Evolutionary conservation across 2,113 vertebrate genomes (phyloP).

Genomic region (human): DNA sequence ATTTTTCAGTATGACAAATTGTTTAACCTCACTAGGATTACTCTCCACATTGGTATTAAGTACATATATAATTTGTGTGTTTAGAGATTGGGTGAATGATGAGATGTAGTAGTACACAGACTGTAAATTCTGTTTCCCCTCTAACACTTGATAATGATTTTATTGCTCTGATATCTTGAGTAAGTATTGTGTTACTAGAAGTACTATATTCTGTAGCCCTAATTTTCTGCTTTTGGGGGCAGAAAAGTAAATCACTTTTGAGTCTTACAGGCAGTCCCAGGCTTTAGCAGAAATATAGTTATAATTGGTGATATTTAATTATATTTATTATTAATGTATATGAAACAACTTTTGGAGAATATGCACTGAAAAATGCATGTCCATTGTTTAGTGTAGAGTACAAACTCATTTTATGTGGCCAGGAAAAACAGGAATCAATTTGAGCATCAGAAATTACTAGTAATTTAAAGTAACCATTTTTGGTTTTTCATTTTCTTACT

Average conservation of each 20-base stretch:
- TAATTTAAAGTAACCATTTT: slow-evolving; percentile 33
- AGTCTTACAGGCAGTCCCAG: not conserved
- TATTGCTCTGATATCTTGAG: not conserved
- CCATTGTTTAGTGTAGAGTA: not conserved
- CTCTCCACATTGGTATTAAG: not conserved
- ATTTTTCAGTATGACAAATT: not conserved
- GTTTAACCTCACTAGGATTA: not conserved
- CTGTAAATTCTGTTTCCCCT: not conserved
- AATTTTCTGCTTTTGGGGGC: not conserved
- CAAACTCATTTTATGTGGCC: slow-evolving; percentile 34
- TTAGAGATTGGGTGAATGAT: not conserved
- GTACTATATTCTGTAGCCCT: not conserved
- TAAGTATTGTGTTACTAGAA: not conserved
- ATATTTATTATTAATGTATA: slow-evolving; percentile 10
- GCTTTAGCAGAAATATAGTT: slow-evolving; percentile 7
- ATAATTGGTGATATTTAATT: slow-evolving; percentile 49
- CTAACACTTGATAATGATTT: not conserved
- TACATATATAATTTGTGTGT: not conserved
- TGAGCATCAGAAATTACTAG: slow-evolving; percentile 34
- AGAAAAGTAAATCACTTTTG: slow-evolving; percentile 33
- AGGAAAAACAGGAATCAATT: slow-evolving; percentile 14
- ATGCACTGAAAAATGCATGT: not conserved
- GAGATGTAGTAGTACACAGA: not conserved
- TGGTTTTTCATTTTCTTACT: slow-evolving; percentile 2
- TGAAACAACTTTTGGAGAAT: not conserved